Evolutionary conservation across 1,140 invertebrate species (phyloP), one percentile per base, ranked within the genome.

Genomic region (Hypothenemus hampei): DNA sequence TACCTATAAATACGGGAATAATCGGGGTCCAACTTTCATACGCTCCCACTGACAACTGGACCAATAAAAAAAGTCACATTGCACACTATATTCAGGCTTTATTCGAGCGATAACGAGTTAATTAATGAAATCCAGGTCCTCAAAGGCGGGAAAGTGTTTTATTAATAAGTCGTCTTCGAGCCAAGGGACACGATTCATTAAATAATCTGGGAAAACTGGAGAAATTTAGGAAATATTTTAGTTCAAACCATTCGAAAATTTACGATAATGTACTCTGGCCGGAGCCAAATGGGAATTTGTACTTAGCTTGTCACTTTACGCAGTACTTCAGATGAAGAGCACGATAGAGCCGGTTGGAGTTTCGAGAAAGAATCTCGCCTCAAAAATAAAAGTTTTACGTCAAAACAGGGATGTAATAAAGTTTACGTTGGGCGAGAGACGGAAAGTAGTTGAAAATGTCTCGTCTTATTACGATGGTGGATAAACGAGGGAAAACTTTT

Each of bases 1-100:
- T 41, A 40, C 36, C 48, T 51, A 51, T 51, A 51, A 40, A 51
- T 51, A 51, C 37, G 48, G 36, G 36, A 51, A 51, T 49, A 31
- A 3, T 20, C 10, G 22, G 10, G 11, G 7, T 16, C 8, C 35
- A 37, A 37, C 35, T 11, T 6, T 29, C 26, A 7, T 29, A 29
- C 26, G n/a, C 26, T 37, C 10, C 7, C 7, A 11, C 35, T 7
- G 35, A 10, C 26, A 29, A 29, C 6, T 29, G 26, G 26, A n/a
- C 6, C 26, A 29, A 29, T 29, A 29, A 29, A 37, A 29, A 37
- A 37, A 37, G 35, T 37, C 35, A 37, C 35, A 29, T 29, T 7
- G 6, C 6, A 1, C 26, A 29, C 26, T 29, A 7, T 29, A 7
- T n/a, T 7, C 6, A 29, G 26, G 6, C 26, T 29, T 29, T 29